These are phyloP conservation scores for Mactromeris polynyma DNA, from an alignment of 2,888 invertebrate species.

Conservation along the genomic window DNA sequence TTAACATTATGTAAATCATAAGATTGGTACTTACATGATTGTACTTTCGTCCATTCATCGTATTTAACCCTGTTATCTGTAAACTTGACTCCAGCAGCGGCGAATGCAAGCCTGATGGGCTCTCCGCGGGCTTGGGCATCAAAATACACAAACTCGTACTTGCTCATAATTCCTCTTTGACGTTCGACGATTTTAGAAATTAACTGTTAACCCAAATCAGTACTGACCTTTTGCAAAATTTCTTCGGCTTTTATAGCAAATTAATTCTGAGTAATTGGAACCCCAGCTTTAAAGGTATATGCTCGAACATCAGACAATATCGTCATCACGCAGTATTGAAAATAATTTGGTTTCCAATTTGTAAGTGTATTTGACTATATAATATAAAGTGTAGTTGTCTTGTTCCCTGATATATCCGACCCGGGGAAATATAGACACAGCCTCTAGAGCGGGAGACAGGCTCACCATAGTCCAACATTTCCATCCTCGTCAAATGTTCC, in stretches of 20 bases:
- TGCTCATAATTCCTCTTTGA: neutral
- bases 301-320: neutral
- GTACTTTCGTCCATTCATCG: conserved; percentile 4
- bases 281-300: conserved; percentile 4
- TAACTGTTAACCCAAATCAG: neutral
- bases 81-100: neutral
- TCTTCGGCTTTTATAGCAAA: neutral
- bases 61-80: neutral
- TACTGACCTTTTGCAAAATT: neutral
- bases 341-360: too few species aligned
- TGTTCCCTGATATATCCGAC: too few species aligned
- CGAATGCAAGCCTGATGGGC: conserved; percentile 4
- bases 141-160: conserved; percentile 10
- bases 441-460: too few species aligned
- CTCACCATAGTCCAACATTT: too few species aligned
- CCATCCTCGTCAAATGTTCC: too few species aligned
- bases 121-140: conserved; percentile 2
- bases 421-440: too few species aligned
- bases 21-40: conserved; percentile 3
- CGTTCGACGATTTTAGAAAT: neutral
- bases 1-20: too few species aligned
- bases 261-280: neutral
- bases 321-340: too few species aligned
- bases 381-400: too few species aligned
- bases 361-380: too few species aligned